These are phyloP conservation scores for Catagonus wagneri DNA, from an alignment of 2,113 vertebrate species.

Conservation along the genomic window DNA sequence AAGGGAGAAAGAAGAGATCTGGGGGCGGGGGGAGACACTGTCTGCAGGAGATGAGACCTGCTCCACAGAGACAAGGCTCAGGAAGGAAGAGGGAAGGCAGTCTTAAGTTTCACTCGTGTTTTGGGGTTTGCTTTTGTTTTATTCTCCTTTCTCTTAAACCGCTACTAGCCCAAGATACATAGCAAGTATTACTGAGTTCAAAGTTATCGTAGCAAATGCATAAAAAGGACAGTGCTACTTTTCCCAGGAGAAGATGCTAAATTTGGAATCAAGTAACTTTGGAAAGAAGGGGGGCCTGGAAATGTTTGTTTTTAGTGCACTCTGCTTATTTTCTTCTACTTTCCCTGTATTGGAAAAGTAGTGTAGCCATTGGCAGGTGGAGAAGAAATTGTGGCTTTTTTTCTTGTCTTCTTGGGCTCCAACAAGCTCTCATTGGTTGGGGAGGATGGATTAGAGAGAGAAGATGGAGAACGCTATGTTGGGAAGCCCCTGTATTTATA, in stretches of 20 bases:
- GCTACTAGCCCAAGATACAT: background rate
- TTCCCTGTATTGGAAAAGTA: background rate
- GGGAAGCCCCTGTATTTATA: background rate
- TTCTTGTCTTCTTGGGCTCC: background rate
- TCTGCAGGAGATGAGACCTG: background rate
- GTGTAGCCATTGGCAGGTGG: background rate
- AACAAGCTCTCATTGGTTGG: background rate
- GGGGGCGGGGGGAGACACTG: background rate
- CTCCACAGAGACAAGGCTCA: background rate
- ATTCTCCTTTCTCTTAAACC: background rate
- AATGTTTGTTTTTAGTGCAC: background rate
- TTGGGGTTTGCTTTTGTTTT: no score
- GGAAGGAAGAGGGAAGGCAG: background rate
- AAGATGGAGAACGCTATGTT: background rate
- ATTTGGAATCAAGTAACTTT: slow-evolving; percentile 33
- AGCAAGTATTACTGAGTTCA: background rate
- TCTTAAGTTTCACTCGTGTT: no score
- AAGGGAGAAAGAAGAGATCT: background rate
- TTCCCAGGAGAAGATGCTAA: background rate
- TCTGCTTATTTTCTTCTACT: background rate
- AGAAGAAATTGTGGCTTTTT: background rate
- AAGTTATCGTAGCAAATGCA: background rate
- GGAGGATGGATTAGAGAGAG: background rate
- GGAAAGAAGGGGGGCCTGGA: background rate
- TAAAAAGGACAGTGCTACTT: background rate